Conservation (phyloP, 1,140 invertebrate species). For the Yoshiicerus persimilis region DNA sequence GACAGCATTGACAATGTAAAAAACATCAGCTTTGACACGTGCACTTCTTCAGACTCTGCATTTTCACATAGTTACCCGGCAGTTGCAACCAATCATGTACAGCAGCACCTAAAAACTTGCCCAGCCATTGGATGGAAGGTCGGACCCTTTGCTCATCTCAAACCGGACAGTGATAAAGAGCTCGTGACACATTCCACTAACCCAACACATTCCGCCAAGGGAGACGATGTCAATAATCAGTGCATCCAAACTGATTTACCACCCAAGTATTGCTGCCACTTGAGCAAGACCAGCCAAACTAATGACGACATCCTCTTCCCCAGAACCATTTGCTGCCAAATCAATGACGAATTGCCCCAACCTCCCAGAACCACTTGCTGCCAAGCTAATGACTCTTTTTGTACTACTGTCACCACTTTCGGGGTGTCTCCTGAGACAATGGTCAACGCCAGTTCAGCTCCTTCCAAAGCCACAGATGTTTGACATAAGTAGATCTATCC, state of each 20-base stretch:
- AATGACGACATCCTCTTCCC: background rate
- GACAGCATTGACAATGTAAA: constrained; percentile 36
- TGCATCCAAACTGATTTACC: constrained; percentile 26
- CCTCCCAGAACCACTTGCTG: background rate
- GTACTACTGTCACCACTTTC: constrained; percentile 45
- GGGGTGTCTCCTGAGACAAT: constrained; percentile 32
- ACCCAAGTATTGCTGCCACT: background rate
- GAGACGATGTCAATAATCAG: constrained; percentile 4
- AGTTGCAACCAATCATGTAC: background rate
- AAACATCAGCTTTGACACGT: constrained; percentile 46
- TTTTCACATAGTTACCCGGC: constrained; percentile 13
- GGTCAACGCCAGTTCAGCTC: background rate
- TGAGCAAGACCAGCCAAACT: background rate
- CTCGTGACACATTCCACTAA: background rate
- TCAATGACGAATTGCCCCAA: background rate
- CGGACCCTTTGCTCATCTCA: background rate
- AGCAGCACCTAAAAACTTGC: background rate
- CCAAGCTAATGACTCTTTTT: constrained; percentile 2
- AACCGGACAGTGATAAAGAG: background rate
- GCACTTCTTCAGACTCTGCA: constrained; percentile 41
- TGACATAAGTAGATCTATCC: constrained; percentile 31
- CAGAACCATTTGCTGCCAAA: background rate
- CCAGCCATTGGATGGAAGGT: background rate
- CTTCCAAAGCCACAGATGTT: constrained; percentile 46
- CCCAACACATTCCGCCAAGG: background rate